Evolutionary conservation across 2,113 vertebrate species (phyloP), one percentile per base, ranked within the genome.

Genomic region (Holacanthus passer): DNA sequence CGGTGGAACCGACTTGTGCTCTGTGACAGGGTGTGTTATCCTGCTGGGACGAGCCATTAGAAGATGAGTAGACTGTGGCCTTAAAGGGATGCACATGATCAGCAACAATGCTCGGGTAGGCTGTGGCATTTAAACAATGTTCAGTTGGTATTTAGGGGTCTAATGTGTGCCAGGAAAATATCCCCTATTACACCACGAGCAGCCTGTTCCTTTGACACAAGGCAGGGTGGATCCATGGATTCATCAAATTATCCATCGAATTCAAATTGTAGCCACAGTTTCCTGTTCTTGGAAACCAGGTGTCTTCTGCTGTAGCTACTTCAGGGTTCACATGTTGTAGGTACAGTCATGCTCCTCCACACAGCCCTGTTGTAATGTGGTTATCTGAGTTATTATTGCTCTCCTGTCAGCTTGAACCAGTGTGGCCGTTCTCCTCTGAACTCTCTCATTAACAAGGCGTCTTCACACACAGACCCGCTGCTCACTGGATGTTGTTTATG

Each of bases 401-500:
- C 16, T 27, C 17, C 32, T 62, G 35, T 79, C 77, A 48, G 75
- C 37, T 67, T 59, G 0, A 58, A 35, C 45, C 55, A 41, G 55
- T 52, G 17, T 41, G 56, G 45, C 31, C 55, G 53, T 62, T 70
- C 32, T 62, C 19, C 65, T 69, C 19, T 69, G 56, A 52, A 31
- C 31, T 29, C 53, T 56, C 64, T 60, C 32, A 69, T 69, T 69
- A 71, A 79, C 47, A 71, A 63, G 43, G 37, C 14, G 7, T 16
- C 66, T 35, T 48, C 8, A 13, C 32, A 22, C 53, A 59, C 65
- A 48, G 16, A 77, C 13, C 53, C 12, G 41, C 53, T 6, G 31
- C 53, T 52, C 43, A 16, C 31, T n/a, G 55, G 35, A 52, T 69
- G 65, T 62, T 69, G 8, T 56, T 45, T 65, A n/a, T n/a, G n/a